phyloP scores from a whole-genome alignment of 2,888 invertebrate genomes.

The Teinopalpus imperialis region DNA sequence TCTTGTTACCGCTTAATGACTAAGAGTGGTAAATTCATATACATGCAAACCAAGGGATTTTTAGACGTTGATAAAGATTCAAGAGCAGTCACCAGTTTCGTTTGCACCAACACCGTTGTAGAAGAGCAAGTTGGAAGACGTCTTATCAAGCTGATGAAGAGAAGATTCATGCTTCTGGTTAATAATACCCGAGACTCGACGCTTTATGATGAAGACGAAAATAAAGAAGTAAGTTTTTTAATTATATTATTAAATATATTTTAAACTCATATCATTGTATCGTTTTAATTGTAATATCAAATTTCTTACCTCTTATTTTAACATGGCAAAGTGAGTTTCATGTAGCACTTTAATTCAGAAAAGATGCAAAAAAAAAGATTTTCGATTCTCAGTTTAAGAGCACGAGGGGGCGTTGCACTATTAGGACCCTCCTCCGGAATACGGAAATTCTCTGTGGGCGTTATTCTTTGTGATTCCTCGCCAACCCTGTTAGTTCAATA shows the following conservation, averaged over 20 bases:
- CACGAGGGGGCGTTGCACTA: conserved; percentile 3
- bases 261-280: no score
- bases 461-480: conserved; percentile 8
- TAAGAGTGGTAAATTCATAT: conserved; percentile 90
- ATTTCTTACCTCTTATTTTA: no score
- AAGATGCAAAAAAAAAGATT: no score
- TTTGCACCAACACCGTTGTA: conserved; percentile 90
- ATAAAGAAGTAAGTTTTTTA: conserved; percentile 37
- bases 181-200: conserved; percentile 38
- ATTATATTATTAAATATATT: no score
- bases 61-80: conserved; percentile 88
- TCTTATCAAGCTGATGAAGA: conserved; percentile 88
- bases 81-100: conserved; percentile 89
- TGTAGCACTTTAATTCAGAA: no score
- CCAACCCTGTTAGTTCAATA: conserved; percentile 7
- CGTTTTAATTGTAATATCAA: no score
- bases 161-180: conserved; percentile 84
- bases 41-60: conserved; percentile 90
- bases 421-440: background rate
- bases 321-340: no score
- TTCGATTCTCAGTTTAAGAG: no score
- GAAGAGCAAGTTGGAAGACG: conserved; percentile 86
- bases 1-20: conserved; percentile 92
- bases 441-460: conserved; percentile 10
- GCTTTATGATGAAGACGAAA: conserved; percentile 38